phyloP scores from a whole-genome alignment of 1,140 invertebrate species.

The Ericerus pela region DNA sequence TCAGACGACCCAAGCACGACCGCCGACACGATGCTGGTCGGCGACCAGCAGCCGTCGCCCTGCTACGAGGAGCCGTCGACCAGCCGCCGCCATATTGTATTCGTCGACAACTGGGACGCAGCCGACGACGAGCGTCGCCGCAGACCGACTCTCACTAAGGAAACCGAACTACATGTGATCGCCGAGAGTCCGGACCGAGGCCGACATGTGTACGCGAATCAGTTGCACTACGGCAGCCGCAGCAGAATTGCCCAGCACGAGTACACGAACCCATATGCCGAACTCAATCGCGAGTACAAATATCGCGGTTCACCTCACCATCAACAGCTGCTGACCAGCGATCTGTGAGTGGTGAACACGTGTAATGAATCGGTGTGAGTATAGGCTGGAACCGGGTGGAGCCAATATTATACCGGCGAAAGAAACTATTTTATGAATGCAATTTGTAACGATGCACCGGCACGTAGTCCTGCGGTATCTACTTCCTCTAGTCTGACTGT shows the following conservation, averaged over 20 bases:
- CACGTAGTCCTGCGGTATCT: too few species aligned
- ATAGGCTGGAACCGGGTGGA: too few species aligned
- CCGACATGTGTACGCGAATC: background rate
- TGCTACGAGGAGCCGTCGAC: slow-evolving; percentile 16
- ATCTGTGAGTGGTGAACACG: too few species aligned
- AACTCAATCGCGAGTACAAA: background rate
- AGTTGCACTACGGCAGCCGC: too few species aligned
- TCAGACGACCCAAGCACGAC: too few species aligned
- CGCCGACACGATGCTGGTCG: too few species aligned
- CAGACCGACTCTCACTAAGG: slow-evolving; percentile 47
- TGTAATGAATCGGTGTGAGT: too few species aligned
- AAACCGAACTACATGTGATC: slow-evolving; percentile 68
- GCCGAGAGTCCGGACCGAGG: slow-evolving; percentile 56
- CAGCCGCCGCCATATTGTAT: slow-evolving; percentile 36
- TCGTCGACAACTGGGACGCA: slow-evolving; percentile 41
- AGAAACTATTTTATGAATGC: too few species aligned
- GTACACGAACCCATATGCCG: background rate
- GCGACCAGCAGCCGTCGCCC: slow-evolving; percentile 14
- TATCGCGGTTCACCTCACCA: background rate
- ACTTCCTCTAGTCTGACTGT: too few species aligned
- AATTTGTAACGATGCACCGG: too few species aligned
- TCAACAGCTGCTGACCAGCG: slow-evolving; percentile 1
- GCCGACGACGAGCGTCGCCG: slow-evolving; percentile 29
- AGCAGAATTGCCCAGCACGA: background rate
- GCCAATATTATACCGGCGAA: too few species aligned